Evolutionary conservation across 2,797 vertebrate species (phyloP).

Genomic region (Platyrinchus mystaceus): DNA sequence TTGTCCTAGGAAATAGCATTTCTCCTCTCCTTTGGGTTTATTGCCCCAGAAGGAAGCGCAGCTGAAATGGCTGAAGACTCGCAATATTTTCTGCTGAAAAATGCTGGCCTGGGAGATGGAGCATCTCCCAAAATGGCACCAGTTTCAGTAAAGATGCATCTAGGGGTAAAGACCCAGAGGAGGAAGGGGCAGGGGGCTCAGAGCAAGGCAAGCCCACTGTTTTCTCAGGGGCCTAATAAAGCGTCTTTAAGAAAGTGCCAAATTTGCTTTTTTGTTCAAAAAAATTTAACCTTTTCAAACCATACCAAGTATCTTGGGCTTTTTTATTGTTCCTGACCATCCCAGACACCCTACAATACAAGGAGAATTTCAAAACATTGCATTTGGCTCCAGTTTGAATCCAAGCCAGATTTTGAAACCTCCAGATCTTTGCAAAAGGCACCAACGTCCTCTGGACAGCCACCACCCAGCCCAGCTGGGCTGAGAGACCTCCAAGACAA

Average conservation of each 20-base stretch:
- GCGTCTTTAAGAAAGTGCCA: background rate
- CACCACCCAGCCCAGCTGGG: background rate
- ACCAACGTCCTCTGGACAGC: background rate
- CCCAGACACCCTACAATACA: background rate
- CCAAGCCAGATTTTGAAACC: conserved; percentile 44
- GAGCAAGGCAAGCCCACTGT: background rate
- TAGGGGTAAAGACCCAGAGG: background rate
- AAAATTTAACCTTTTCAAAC: background rate
- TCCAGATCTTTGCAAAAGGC: conserved; percentile 29
- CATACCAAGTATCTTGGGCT: background rate
- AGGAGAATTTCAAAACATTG: conserved; percentile 39
- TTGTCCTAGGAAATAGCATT: background rate
- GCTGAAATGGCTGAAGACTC: background rate
- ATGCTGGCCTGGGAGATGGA: background rate
- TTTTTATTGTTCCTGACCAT: background rate
- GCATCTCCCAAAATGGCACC: background rate
- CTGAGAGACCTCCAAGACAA: conserved; percentile 60
- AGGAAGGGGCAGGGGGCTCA: background rate
- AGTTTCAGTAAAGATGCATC: background rate
- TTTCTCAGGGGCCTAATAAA: background rate
- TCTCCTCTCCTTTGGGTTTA: background rate
- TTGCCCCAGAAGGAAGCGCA: background rate
- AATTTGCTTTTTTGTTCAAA: background rate
- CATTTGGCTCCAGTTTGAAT: background rate
- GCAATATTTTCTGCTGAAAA: background rate